Conservation (phyloP, 2,888 invertebrate species). For the Orchesella flavescens region DNA sequence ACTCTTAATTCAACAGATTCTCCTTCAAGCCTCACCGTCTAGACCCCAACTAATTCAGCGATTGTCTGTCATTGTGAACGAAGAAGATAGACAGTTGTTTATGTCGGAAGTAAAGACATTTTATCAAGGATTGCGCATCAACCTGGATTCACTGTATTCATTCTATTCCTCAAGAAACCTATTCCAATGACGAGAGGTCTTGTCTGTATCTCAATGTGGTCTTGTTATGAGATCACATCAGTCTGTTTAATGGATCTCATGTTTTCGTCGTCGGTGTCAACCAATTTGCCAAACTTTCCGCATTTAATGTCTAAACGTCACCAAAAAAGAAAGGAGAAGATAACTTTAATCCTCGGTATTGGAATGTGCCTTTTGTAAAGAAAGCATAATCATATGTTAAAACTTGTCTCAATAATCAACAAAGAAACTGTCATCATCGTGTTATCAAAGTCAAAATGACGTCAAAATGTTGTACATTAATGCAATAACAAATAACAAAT, state of each 20-base stretch:
- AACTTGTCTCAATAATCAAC: not conserved
- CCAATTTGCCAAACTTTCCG: too few relatives aligned
- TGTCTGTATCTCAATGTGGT: not conserved
- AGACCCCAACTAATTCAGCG: conserved; percentile 39
- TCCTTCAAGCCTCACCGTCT: conserved; percentile 44
- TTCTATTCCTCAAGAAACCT: conserved; percentile 40
- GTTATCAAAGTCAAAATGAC: not conserved
- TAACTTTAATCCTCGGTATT: not conserved
- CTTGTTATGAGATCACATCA: not conserved
- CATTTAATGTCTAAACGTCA: too few relatives aligned
- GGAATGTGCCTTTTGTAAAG: not conserved
- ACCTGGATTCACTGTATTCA: conserved; percentile 36
- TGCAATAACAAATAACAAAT: not conserved
- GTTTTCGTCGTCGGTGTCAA: not conserved
- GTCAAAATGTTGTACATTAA: conserved; percentile 1
- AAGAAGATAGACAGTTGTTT: conserved; percentile 18
- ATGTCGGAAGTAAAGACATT: conserved; percentile 43
- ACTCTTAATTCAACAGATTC: too few relatives aligned
- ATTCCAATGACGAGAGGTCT: not conserved
- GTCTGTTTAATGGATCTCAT: conserved; percentile 2
- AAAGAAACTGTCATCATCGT: not conserved
- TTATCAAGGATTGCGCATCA: conserved; percentile 44
- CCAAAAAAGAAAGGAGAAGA: too few relatives aligned
- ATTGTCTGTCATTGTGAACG: conserved; percentile 43
- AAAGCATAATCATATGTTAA: not conserved